phyloP scores from a whole-genome alignment of 2,797 vertebrate genomes.

The Sebastes alutus region DNA sequence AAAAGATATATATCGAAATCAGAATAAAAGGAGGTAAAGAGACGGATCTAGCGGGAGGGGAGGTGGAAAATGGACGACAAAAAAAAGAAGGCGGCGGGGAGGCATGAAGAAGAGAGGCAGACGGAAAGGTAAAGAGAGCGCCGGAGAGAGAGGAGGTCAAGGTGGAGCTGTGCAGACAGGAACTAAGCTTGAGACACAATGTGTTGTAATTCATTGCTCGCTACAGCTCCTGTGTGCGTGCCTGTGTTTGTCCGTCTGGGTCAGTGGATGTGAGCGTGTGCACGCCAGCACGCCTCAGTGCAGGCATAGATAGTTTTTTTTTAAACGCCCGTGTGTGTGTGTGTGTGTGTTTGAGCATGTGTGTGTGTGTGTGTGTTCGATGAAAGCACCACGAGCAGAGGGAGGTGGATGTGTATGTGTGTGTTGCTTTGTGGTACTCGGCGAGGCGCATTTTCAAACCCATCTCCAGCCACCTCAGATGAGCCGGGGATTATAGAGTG shows the following conservation, averaged over 20 bases:
- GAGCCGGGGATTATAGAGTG: constrained; percentile 97
- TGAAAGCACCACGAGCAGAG: constrained; percentile 83
- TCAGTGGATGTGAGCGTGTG: constrained; percentile 58
- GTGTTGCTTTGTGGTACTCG: constrained; percentile 92
- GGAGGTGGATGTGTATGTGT: constrained; percentile 57
- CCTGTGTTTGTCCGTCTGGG: constrained; percentile 74
- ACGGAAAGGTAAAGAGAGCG: constrained; percentile 63
- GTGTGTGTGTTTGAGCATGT: constrained; percentile 51
- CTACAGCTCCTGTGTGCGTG: constrained; percentile 75
- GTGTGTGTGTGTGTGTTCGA: constrained; percentile 64
- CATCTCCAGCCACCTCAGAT: constrained; percentile 95
- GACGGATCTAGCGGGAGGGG: constrained; percentile 46
- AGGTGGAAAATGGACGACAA: constrained; percentile 52
- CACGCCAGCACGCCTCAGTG: constrained; percentile 60
- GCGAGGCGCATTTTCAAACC: constrained; percentile 94
- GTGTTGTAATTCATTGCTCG: constrained; percentile 98
- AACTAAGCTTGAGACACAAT: constrained; percentile 82
- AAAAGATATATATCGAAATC: constrained; percentile 70
- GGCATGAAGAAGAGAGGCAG: constrained; percentile 65
- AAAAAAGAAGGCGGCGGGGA: constrained; percentile 57
- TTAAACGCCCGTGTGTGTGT: constrained; percentile 28
- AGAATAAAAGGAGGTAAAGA: constrained; percentile 65
- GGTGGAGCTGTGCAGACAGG: constrained; percentile 78
- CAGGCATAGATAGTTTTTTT: constrained; percentile 53
- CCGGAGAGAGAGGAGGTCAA: constrained; percentile 74